phyloP scores from a whole-genome alignment of 35 echinoderm and acorn worm species.

The Apostichopus parvimensis region DNA sequence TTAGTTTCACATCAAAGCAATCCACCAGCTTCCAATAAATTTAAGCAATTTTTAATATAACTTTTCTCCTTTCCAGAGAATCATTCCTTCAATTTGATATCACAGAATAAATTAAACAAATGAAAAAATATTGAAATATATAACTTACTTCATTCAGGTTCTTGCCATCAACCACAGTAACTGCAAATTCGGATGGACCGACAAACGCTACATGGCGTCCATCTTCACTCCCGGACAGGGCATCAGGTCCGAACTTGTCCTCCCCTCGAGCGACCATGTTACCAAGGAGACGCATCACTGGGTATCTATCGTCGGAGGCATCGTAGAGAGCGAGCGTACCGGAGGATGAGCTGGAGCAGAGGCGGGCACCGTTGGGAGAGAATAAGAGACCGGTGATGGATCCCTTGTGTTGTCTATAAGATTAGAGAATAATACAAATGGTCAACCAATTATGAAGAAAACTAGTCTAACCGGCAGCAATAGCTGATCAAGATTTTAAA shows the following conservation, averaged over 20 bases:
- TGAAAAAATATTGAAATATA: too few relatives aligned
- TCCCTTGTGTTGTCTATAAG: constrained; percentile 82
- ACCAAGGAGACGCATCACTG: constrained; percentile 83
- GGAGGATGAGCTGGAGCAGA: constrained; percentile 65
- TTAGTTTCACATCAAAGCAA: too few relatives aligned
- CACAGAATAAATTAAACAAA: too few relatives aligned
- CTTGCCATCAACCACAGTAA: constrained; percentile 81
- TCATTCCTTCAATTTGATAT: too few relatives aligned
- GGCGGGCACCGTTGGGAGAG: constrained; percentile 77
- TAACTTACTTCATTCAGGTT: constrained; percentile 43
- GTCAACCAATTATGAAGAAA: too few relatives aligned
- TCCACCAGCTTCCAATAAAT: too few relatives aligned
- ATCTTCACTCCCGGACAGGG: constrained; percentile 82
- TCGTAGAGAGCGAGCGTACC: constrained; percentile 93
- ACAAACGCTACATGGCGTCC: constrained; percentile 83
- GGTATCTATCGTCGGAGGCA: constrained; percentile 87
- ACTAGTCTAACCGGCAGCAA: too few relatives aligned
- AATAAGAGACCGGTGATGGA: constrained; percentile 83
- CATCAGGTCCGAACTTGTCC: constrained; percentile 76
- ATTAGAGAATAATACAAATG: neutral
- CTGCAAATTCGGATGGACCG: constrained; percentile 90
- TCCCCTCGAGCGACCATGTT: constrained; percentile 86
- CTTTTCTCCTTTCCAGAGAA: too few relatives aligned
- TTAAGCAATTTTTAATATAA: too few relatives aligned
- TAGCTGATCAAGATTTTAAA: too few relatives aligned